Base-by-base conservation (phyloP, 2,888 invertebrate genomes). In the Clitarchus hookeri region DNA sequence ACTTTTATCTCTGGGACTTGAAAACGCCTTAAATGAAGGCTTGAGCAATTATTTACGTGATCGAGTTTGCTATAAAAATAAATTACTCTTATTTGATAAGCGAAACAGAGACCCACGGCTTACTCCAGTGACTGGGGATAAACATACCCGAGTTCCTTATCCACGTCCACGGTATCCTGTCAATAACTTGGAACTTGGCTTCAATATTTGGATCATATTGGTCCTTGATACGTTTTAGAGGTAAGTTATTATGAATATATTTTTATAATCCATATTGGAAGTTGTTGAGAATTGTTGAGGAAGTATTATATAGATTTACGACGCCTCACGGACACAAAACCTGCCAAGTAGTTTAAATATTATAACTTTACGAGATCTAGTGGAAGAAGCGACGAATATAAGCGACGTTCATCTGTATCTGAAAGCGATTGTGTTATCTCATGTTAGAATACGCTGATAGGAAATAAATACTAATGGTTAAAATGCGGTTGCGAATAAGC, bases 261-360 rank as follows among this genome's bases (percentile, higher is more conserved):
- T 92, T 92, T 91, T 91, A 92, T 93, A 93, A 92, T 93, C 93
- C 93, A 93, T 91, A 93, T 93, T 93, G 93, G 93, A 93, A 92
- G 91, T 92, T 92, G 92, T 92, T 92, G 91, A 80, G 84, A 80
- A 87, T 85, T 88, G 88, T 88, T 88, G 84, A 86, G 19, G 27
- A 82, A 82, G 36, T 82, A 82, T 82, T 82, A 82, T 82, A 82
- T 82, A 44, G 36, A 82, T 44, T 44, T 44, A 82, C 36, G 36
- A 26, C 6, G n/a, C 82, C 82, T 26, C 82, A 82, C 82, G 82
- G 82, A 82, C 82, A 82, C 65, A 65, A 1, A 65, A 65, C 65
- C 23, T 8, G 65, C n/a, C 65, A 16, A n/a, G n/a, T 65, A n/a
- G n/a, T 65, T 4, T 65, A 65, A 65, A 65, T n/a, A 65, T 65